A percentile compares a stretch with the other conserved stretches of the same genome.
Evolutionary conservation across 2,797 vertebrate species (phyloP).

Genomic region (Oreortyx pictus): DNA sequence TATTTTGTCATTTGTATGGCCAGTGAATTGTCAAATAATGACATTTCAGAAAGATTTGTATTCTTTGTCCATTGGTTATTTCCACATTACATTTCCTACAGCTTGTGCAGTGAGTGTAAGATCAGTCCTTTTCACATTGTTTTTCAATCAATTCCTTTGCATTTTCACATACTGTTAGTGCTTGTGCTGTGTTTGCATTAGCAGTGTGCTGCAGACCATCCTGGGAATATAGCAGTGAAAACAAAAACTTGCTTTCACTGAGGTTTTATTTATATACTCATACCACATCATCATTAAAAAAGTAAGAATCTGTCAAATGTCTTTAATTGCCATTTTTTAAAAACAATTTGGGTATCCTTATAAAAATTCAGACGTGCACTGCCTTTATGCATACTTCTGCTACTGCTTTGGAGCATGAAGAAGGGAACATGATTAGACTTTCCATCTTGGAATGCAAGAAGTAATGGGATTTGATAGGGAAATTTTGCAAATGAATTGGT

Average conservation of each 20-base stretch:
- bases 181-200: neutral
- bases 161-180: neutral
- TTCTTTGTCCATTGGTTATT: neutral
- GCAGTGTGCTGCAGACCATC: neutral
- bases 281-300: neutral
- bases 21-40: constrained; percentile 11
- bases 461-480: constrained; percentile 10
- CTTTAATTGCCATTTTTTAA: neutral
- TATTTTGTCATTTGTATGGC: constrained; percentile 2
- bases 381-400: neutral
- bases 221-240: neutral
- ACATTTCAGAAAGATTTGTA: neutral
- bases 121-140: neutral
- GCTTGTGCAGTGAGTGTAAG: neutral
- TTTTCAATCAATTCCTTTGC: constrained; percentile 25
- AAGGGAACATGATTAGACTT: neutral
- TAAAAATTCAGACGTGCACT: neutral
- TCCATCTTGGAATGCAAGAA: neutral
- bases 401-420: neutral
- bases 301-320: neutral
- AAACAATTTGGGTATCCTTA: neutral
- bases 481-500: constrained; percentile 24
- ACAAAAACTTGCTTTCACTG: neutral
- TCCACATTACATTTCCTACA: neutral
- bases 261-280: constrained; percentile 4